Evolutionary conservation across 2,113 vertebrate genomes (phyloP).

Genomic region (Microcebus murinus): DNA sequence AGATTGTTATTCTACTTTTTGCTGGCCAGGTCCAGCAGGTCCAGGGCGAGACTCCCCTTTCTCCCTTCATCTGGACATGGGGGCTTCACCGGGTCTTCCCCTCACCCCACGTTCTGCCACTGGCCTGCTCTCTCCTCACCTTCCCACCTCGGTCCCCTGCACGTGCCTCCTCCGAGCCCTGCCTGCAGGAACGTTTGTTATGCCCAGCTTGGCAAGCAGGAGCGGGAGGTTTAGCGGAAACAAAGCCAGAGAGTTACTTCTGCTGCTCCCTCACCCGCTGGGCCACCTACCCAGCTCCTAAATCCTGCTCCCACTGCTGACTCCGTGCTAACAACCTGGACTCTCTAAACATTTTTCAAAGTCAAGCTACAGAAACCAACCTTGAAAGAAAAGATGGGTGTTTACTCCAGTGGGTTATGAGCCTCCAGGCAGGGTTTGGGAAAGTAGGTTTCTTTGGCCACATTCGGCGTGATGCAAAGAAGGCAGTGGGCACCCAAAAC

Average conservation of each 20-base stretch:
- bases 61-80: neutral
- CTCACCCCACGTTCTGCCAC: neutral
- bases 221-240: neutral
- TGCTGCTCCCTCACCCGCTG: neutral
- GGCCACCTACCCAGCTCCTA: constrained; percentile 17
- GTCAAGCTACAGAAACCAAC: constrained; percentile 58
- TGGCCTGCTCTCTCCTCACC: neutral
- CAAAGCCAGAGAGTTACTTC: constrained; percentile 4
- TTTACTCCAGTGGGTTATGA: constrained; percentile 15
- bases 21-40: neutral
- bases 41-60: too few relatives aligned
- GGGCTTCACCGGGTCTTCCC: neutral
- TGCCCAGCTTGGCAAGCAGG: neutral
- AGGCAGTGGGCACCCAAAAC: neutral
- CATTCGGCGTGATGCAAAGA: neutral
- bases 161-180: neutral
- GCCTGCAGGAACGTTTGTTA: neutral
- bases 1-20: neutral
- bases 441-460: neutral
- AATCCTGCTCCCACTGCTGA: neutral
- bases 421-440: neutral
- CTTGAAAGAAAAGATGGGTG: neutral
- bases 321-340: constrained; percentile 26
- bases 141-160: neutral
- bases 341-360: constrained; percentile 55